Evolutionary conservation across 2,888 invertebrate species (phyloP).

Genomic region (Orchesellides sinensis): DNA sequence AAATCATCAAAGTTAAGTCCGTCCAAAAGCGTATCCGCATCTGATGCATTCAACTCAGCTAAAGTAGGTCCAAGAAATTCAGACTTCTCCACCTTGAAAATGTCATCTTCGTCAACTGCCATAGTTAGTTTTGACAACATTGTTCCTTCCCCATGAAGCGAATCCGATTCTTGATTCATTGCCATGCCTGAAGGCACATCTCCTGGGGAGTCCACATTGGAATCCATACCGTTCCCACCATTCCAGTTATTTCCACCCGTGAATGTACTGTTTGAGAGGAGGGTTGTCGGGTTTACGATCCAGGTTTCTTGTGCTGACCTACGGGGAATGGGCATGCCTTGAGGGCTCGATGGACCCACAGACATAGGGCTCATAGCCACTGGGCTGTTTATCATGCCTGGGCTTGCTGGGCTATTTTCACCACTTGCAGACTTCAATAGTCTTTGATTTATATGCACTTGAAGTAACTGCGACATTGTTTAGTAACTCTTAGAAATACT

Average conservation of each 20-base stretch:
- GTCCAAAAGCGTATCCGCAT: slow-evolving; percentile 85
- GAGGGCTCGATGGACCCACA: slow-evolving; percentile 74
- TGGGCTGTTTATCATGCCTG: slow-evolving; percentile 70
- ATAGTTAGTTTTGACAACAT: slow-evolving; percentile 72
- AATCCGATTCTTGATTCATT: slow-evolving; percentile 55
- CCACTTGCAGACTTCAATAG: slow-evolving; percentile 71
- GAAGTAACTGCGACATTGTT: slow-evolving; percentile 73
- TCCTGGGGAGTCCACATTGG: slow-evolving; percentile 66
- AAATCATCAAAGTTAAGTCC: slow-evolving; percentile 93
- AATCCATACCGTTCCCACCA: slow-evolving; percentile 57
- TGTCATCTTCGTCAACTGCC: slow-evolving; percentile 87
- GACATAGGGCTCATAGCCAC: slow-evolving; percentile 73
- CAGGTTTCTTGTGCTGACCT: slow-evolving; percentile 70
- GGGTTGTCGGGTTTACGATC: slow-evolving; percentile 65
- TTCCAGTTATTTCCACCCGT: slow-evolving; percentile 57
- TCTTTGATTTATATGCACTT: slow-evolving; percentile 74
- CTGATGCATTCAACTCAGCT: slow-evolving; percentile 90
- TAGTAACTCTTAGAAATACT: not conserved
- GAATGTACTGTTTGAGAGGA: slow-evolving; percentile 52
- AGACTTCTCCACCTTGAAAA: slow-evolving; percentile 91
- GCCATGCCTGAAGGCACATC: slow-evolving; percentile 44
- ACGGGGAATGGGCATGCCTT: slow-evolving; percentile 74
- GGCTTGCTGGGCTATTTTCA: slow-evolving; percentile 72
- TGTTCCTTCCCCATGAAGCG: slow-evolving; percentile 37
- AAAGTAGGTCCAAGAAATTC: slow-evolving; percentile 91